Percentiles rank a stretch among this genome's conserved stretches.
phyloP scores from a whole-genome alignment of 2,113 vertebrate species.

The Podarcis raffonei region DNA sequence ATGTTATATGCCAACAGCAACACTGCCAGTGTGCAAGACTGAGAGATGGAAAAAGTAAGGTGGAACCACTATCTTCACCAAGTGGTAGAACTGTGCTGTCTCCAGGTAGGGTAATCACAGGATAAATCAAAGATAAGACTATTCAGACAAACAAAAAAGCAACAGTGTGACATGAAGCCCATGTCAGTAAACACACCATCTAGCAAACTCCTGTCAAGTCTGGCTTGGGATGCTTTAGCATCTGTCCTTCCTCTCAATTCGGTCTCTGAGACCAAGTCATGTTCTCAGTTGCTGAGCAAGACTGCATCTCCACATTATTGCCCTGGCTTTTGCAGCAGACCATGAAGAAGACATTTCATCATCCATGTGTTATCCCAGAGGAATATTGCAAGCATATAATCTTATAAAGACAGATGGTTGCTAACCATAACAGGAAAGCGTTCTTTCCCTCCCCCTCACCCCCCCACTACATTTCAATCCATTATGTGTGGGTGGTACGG shows the following conservation, averaged over 20 bases:
- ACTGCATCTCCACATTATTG: background rate
- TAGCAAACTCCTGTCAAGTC: background rate
- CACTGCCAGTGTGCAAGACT: background rate
- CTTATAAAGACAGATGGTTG: slow-evolving; percentile 25
- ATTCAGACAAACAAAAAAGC: too few relatives aligned
- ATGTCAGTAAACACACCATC: background rate
- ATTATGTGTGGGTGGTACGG: background rate
- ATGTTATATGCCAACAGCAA: background rate
- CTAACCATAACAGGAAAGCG: slow-evolving; percentile 18
- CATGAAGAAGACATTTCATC: slow-evolving; percentile 6
- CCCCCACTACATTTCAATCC: background rate
- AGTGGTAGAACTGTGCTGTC: background rate
- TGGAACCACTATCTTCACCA: background rate
- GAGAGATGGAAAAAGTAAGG: too few relatives aligned
- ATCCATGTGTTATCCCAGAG: background rate
- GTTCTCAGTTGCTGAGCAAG: background rate
- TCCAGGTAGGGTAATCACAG: background rate
- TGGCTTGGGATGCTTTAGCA: background rate
- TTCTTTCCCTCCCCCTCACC: background rate
- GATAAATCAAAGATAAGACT: background rate
- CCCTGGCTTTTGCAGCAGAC: background rate
- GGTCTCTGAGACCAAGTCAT: background rate
- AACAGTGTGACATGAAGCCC: background rate
- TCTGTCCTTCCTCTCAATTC: background rate
- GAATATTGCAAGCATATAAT: slow-evolving; percentile 10